Evolutionary conservation across 2,888 invertebrate species (phyloP).

Genomic region (Hemicrepidius hirtus): DNA sequence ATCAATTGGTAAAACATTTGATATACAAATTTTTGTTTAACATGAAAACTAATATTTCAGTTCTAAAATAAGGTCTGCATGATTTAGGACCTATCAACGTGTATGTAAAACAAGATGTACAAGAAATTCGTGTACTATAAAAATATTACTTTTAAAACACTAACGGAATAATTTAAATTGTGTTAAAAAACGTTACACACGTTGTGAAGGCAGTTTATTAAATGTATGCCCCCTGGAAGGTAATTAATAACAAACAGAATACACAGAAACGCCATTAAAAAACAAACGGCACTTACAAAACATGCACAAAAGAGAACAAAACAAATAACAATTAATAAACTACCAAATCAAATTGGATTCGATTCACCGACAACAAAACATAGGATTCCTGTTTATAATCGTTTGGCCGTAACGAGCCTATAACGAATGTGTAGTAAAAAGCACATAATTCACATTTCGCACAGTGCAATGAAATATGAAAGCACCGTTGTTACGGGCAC

Average conservation of each 20-base stretch:
- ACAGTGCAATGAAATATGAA: slow-evolving; percentile 55
- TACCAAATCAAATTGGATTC: slow-evolving; percentile 51
- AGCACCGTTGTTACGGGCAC: slow-evolving; percentile 49
- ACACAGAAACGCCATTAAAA: slow-evolving; percentile 1
- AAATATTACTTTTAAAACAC: not conserved
- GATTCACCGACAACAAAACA: slow-evolving; percentile 53
- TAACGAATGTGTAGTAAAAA: slow-evolving; percentile 54
- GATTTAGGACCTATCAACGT: slow-evolving; percentile 26
- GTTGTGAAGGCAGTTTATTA: no score
- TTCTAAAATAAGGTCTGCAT: slow-evolving; percentile 26
- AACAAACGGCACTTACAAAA: slow-evolving; percentile 27
- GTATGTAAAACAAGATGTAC: slow-evolving; percentile 1
- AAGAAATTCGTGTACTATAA: slow-evolving; percentile 7
- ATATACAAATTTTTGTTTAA: slow-evolving; percentile 40
- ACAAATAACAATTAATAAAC: slow-evolving; percentile 54
- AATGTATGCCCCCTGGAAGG: not conserved
- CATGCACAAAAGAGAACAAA: slow-evolving; percentile 31
- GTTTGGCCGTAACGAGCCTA: slow-evolving; percentile 48
- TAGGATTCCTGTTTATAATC: slow-evolving; percentile 51
- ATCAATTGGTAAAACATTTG: slow-evolving; percentile 38
- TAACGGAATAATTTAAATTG: not conserved
- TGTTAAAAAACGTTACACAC: no score
- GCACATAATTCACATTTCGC: slow-evolving; percentile 53
- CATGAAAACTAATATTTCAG: slow-evolving; percentile 37
- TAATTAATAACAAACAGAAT: slow-evolving; percentile 12